Evolutionary conservation across 2,113 vertebrate species (phyloP).

Genomic region (Amblyopsis rosae): DNA sequence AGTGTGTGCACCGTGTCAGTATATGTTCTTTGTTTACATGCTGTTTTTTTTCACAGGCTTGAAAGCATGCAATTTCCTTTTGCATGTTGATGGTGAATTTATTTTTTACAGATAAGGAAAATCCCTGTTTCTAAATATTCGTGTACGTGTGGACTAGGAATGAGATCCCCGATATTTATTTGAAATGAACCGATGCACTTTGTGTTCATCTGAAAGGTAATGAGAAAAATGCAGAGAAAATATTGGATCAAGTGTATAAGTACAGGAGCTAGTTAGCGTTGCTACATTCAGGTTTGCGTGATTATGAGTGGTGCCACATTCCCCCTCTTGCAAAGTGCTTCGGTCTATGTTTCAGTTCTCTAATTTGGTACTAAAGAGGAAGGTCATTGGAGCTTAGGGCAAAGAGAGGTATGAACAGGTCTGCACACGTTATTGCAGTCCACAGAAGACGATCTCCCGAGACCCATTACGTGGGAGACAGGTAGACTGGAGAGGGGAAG

Average conservation of each 20-base stretch:
- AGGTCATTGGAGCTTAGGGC: slow-evolving; percentile 19
- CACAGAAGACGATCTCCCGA: slow-evolving; percentile 13
- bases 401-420: slow-evolving; percentile 7
- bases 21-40: too few relatives aligned
- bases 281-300: neutral
- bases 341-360: neutral
- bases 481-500: neutral
- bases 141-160: too few relatives aligned
- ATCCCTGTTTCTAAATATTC: too few relatives aligned
- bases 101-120: too few relatives aligned
- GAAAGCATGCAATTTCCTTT: too few relatives aligned
- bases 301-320: too few relatives aligned
- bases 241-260: neutral
- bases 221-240: neutral
- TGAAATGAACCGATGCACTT: too few relatives aligned
- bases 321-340: neutral
- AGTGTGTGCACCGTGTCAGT: too few relatives aligned
- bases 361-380: slow-evolving; percentile 17
- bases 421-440: slow-evolving; percentile 10
- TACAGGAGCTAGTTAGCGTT: neutral
- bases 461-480: slow-evolving; percentile 1
- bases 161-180: too few relatives aligned
- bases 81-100: too few relatives aligned
- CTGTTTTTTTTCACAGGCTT: too few relatives aligned
- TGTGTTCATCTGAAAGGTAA: neutral